phyloP scores from a whole-genome alignment of 2,797 vertebrate genomes.

The Myripristis jacobus region DNA sequence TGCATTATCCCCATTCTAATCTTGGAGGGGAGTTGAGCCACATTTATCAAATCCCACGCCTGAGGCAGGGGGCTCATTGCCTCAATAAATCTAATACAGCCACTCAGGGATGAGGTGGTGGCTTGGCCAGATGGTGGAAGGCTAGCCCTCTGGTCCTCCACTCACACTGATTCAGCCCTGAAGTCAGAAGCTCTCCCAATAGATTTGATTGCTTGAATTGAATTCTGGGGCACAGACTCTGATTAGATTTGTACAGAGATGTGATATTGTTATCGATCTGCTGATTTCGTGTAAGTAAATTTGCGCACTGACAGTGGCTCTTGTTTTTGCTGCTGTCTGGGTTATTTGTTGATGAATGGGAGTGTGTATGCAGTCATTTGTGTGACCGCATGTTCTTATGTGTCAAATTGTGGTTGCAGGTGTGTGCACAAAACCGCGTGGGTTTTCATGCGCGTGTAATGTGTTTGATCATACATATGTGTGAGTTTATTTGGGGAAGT shows the following conservation, averaged over 20 bases:
- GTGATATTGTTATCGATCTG: conserved; percentile 47
- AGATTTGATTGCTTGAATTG: conserved; percentile 50
- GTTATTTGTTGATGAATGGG: conserved; percentile 36
- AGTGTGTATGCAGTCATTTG: conserved; percentile 26
- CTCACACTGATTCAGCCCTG: conserved; percentile 64
- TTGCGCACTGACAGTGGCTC: conserved; percentile 1
- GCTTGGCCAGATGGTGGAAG: conserved; percentile 78
- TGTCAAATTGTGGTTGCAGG: neutral
- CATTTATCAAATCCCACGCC: conserved; percentile 83
- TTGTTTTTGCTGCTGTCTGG: conserved; percentile 3
- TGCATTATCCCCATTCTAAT: conserved; percentile 82
- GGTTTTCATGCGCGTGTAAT: neutral
- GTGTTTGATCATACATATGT: conserved; percentile 18
- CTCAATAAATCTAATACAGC: conserved; percentile 81
- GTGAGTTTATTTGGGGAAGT: conserved; percentile 57
- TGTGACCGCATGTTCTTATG: conserved; percentile 10
- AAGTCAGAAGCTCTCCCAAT: conserved; percentile 50
- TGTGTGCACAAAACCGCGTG: neutral
- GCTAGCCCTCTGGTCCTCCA: conserved; percentile 66
- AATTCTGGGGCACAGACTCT: conserved; percentile 31
- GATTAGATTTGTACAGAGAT: conserved; percentile 53
- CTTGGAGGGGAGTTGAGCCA: conserved; percentile 77
- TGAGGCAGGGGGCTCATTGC: conserved; percentile 79
- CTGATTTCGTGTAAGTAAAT: conserved; percentile 26
- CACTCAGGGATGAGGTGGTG: conserved; percentile 66